These are phyloP conservation scores for Tetranychus piercei DNA, from an alignment of 2,888 invertebrate genomes.

Conservation along the genomic window DNA sequence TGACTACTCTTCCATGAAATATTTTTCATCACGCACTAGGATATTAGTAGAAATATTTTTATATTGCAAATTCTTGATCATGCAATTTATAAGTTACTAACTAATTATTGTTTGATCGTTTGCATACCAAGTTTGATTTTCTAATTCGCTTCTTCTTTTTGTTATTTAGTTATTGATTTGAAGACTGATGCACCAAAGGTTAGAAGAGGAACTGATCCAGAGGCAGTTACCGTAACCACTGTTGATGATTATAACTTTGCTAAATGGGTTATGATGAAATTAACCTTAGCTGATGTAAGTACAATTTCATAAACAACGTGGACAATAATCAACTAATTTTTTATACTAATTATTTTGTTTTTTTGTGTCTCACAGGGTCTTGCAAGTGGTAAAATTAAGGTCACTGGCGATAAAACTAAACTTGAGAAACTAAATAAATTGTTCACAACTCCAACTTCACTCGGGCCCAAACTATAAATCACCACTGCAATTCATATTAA, in stretches of 20 bases:
- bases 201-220: background rate
- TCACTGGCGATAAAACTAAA: background rate
- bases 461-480: background rate
- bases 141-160: background rate
- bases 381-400: background rate
- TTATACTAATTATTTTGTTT: background rate
- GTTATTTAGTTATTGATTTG: background rate
- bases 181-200: background rate
- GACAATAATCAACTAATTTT: background rate
- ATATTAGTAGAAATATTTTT: background rate
- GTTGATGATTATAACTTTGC: constrained; percentile 4
- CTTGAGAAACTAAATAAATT: background rate
- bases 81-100: too few species aligned
- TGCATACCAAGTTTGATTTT: background rate
- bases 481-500: too few species aligned
- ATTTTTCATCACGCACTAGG: background rate
- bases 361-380: background rate
- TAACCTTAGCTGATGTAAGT: background rate
- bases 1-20: background rate
- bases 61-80: background rate
- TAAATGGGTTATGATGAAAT: background rate
- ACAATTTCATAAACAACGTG: background rate
- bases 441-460: constrained; percentile 5
- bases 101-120: background rate
- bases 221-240: background rate